Evolutionary conservation across 2,113 vertebrate genomes (phyloP), one percentile per base, ranked within the genome.

Genomic region (Camelus bactrianus): DNA sequence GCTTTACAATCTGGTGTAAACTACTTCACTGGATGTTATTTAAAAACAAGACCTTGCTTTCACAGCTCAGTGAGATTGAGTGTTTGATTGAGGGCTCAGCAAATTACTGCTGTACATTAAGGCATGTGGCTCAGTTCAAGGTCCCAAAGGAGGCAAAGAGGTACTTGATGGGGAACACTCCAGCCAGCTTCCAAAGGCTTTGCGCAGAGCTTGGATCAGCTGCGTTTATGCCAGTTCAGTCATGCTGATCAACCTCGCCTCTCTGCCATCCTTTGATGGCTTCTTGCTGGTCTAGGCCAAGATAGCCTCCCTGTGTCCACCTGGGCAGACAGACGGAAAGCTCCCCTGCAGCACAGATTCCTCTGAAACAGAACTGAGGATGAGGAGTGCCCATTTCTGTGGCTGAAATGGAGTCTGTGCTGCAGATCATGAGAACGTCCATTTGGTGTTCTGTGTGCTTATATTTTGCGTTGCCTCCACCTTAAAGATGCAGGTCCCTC

Each of bases 31-130:
- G 20, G 67, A 48, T 86, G 52, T 83, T 72, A 65, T 80, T 95
- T 76, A 38, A 89, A 82, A 91, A 75, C 38, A 52, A 75, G 76
- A 46, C 73, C 16, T 20, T 60, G 77, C 20, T 83, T 93, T 98
- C 94, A 92, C 87, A 76, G 69, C 52, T 94, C 52, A 86, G 48
- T 54, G 60, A 87, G 56, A 79, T 24, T 46, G 58, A 73, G 70
- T 72, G 72, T 89, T 81, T 90, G 69, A 30, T 56, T 52, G 91
- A 90, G n/a, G 85, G 54, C 70, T 96, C 73, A 46, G 88, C 46
- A 80, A 83, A 62, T 64, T 28, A 26, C 32, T 38, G 19, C 46
- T 46, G 81, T 81, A 92, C 70, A 46, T 90, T 81, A 81, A 89
- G 85, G 42, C 32, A 30, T 38, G 15, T 81, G 70, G 22, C 76